Conservation (phyloP, 2,113 vertebrate species). For the Pelmatolapia mariae region DNA sequence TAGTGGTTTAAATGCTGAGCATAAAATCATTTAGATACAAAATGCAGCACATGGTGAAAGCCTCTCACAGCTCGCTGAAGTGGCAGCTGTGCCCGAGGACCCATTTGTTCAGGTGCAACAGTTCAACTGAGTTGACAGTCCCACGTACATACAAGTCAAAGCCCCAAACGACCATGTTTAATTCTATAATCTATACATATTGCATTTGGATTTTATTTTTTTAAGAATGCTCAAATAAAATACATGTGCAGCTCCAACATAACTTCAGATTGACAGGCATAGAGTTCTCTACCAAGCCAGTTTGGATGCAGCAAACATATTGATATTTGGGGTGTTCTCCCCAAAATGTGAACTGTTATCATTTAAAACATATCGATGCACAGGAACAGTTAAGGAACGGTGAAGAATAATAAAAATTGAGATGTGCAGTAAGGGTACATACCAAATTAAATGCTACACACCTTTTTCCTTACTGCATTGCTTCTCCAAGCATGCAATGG, state of each 20-base stretch:
- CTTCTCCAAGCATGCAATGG: not conserved
- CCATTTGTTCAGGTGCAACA: not conserved
- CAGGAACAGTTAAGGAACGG: not conserved
- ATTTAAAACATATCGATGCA: not conserved
- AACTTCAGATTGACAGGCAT: not conserved
- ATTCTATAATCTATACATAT: not conserved
- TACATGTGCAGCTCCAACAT: not conserved
- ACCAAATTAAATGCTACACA: not conserved
- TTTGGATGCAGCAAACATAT: not conserved
- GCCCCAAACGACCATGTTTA: not conserved
- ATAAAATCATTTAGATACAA: not conserved
- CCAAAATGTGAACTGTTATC: not conserved
- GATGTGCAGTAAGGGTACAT: rapidly evolving
- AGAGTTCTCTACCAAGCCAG: not conserved
- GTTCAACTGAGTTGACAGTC: not conserved
- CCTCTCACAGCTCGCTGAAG: not conserved
- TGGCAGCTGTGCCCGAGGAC: not conserved
- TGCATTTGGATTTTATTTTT: not conserved
- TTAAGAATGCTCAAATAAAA: not conserved
- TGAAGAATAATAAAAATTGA: not conserved
- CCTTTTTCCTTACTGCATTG: not conserved
- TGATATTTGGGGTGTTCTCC: not conserved
- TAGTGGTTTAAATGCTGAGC: not conserved
- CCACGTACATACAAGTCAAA: not conserved
- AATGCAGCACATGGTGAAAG: not conserved